Base-by-base conservation (phyloP, 2,888 invertebrate genomes). In the Phortica okadai region DNA sequence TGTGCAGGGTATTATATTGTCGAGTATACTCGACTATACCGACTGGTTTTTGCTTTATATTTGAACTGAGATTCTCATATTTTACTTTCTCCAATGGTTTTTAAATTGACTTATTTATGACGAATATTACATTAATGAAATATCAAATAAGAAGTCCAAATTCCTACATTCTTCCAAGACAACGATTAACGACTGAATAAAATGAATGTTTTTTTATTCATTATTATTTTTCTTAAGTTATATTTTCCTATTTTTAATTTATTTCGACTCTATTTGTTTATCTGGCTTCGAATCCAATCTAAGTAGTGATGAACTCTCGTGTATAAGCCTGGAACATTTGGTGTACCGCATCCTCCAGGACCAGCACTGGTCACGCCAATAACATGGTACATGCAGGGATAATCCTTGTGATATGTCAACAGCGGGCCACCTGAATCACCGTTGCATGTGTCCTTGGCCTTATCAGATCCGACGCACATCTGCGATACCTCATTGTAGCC, bases 391-490 rank as follows among this genome's bases (percentile, higher is more conserved):
- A 89, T 88, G 73, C 89, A 90, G 0, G 87, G 84, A 81, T 82
- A 89, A 0, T 87, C 77, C 41, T 75, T 25, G 45, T 89, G 88
- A 64, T 84, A 85, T 0, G 80, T 79, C 7, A 89, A 66, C n/a
- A 89, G 74, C 1, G 90, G 90, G 0, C 90, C 89, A 0, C 89
- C 90, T 0, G 90, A 89, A 78, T 89, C 90, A 4, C 89, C 89
- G 21, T 83, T 84, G 79, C 89, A 89, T 11, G 89, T 89, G 44
- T 90, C 87, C 77, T 80, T 88, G n/a, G 67, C 45, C 16, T 84
- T 80, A 58, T 74, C 76, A 4, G 89, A 88, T 1, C 89, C 89
- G 6, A 89, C 85, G 76, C 90, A 89, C 33, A 89, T 67, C 56
- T 88, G 89, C 2, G 80, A 83, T 59, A 45, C 76, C 0, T 69